These are phyloP conservation scores for Mormyrus lacerda DNA, from an alignment of 2,113 vertebrate genomes.

Conservation along the genomic window DNA sequence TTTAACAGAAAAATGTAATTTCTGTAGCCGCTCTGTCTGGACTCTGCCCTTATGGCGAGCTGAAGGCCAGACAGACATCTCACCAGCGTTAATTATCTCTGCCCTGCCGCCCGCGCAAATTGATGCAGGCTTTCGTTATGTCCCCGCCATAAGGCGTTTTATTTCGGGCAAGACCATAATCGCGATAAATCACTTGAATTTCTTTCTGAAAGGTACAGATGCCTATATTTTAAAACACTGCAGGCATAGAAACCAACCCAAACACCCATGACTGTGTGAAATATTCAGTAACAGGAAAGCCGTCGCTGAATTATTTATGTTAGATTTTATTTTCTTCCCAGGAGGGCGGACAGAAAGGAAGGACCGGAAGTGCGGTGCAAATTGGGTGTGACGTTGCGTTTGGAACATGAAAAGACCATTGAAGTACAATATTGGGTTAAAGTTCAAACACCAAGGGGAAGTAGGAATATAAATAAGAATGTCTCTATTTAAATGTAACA, in stretches of 20 bases:
- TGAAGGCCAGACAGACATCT: constrained; percentile 11
- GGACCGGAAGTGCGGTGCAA: background rate
- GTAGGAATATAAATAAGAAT: background rate
- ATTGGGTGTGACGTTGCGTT: background rate
- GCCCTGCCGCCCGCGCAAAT: background rate
- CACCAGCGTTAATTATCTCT: constrained; percentile 6
- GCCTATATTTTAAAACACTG: background rate
- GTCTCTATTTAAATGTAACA: background rate
- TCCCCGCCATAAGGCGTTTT: background rate
- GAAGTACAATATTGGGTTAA: background rate
- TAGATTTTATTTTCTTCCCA: background rate
- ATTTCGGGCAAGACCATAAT: background rate
- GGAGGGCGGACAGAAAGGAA: background rate
- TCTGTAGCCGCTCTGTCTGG: background rate
- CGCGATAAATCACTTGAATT: background rate
- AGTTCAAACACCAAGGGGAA: background rate
- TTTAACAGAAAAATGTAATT: constrained; percentile 20
- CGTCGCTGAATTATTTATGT: background rate
- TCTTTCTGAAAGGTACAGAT: background rate
- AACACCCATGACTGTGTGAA: background rate
- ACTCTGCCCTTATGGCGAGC: background rate
- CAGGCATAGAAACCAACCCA: background rate
- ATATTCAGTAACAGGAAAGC: background rate
- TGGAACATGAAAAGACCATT: background rate
- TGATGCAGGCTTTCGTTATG: background rate